Percentiles rank a stretch among this genome's conserved stretches.
Conservation (phyloP, 2,113 vertebrate species). For the Crypturellus undulatus region DNA sequence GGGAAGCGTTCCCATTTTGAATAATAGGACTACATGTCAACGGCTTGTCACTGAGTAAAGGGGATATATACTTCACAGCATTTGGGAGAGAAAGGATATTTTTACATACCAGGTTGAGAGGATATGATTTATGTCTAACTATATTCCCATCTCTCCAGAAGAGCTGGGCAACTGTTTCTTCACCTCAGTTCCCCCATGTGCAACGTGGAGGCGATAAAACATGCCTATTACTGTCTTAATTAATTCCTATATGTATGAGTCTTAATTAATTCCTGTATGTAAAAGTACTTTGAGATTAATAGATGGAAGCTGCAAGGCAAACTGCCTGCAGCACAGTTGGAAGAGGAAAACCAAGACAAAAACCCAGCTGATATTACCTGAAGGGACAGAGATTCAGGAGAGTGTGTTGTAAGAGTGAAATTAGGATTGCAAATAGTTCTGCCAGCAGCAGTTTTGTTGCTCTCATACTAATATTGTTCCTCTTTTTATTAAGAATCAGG, state of each 20-base stretch:
- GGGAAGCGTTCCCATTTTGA: slow-evolving; percentile 39
- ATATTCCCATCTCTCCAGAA: neutral
- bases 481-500: slow-evolving; percentile 16
- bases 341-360: slow-evolving; percentile 38
- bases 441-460: slow-evolving; percentile 13
- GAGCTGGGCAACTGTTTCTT: slow-evolving; percentile 10
- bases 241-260: slow-evolving; percentile 37
- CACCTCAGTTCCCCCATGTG: slow-evolving; percentile 58
- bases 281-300: slow-evolving; percentile 50
- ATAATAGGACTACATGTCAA: neutral
- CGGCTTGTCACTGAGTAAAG: neutral
- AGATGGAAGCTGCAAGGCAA: slow-evolving; percentile 56
- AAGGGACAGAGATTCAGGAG: slow-evolving; percentile 21
- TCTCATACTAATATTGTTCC: neutral
- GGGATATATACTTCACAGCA: neutral
- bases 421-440: slow-evolving; percentile 51
- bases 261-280: slow-evolving; percentile 59
- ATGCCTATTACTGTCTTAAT: slow-evolving; percentile 62
- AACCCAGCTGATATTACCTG: slow-evolving; percentile 15
- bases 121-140: neutral
- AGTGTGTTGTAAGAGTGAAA: neutral
- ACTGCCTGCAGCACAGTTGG: slow-evolving; percentile 42
- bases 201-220: slow-evolving; percentile 51
- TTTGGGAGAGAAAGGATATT: neutral
- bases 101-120: neutral